Evolutionary conservation across 2,888 invertebrate species (phyloP).

Genomic region (Drepanosiphum platanoidis): DNA sequence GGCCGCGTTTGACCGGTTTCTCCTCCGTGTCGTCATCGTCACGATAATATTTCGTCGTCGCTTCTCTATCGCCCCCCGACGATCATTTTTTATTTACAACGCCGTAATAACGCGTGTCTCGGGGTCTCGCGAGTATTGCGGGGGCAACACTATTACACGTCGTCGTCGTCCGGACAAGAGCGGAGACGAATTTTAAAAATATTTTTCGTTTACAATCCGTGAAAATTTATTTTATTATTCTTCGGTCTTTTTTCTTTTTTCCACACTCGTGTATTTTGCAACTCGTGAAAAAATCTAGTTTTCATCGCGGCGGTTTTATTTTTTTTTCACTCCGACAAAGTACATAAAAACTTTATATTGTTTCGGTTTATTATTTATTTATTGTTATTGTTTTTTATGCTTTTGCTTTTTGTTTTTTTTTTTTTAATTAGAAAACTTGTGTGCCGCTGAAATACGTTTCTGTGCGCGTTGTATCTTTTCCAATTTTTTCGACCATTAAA

Average conservation of each 20-base stretch:
- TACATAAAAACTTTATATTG: slow-evolving; percentile 47
- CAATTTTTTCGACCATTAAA: background rate
- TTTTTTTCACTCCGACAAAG: background rate
- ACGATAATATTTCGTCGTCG: background rate
- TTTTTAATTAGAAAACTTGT: slow-evolving; percentile 47
- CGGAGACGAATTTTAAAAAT: background rate
- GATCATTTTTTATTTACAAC: too few species aligned
- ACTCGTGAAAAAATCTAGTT: background rate
- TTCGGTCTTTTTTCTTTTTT: background rate
- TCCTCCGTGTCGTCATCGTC: slow-evolving; percentile 8
- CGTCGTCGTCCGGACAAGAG: background rate
- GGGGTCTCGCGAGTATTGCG: too few species aligned
- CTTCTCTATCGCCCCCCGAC: background rate
- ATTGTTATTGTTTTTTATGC: slow-evolving; percentile 21
- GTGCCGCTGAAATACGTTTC: slow-evolving; percentile 25
- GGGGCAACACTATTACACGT: background rate
- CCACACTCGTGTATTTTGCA: too few species aligned
- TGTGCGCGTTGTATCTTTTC: background rate
- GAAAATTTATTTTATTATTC: slow-evolving; percentile 5
- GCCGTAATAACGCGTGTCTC: too few species aligned
- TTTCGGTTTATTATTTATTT: slow-evolving; percentile 47
- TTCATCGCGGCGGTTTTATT: background rate
- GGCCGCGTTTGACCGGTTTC: slow-evolving; percentile 25
- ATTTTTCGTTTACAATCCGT: background rate
- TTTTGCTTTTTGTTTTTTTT: background rate